Evolutionary conservation across 2,113 vertebrate species (phyloP), one percentile per base, ranked within the genome.

Genomic region (Dasyurus viverrinus): DNA sequence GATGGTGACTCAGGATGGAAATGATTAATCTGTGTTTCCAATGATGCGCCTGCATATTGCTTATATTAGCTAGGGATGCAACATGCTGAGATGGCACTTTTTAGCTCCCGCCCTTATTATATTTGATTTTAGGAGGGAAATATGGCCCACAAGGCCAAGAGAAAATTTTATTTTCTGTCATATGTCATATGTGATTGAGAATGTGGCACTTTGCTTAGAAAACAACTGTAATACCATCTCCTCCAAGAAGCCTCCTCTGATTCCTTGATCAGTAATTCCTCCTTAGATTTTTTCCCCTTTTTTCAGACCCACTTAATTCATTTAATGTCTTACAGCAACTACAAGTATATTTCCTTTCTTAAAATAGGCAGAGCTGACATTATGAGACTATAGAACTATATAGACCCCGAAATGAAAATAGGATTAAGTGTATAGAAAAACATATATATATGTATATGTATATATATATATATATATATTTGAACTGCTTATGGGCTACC

Each of bases 21-120:
- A 98, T 98, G 98, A 98, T 98, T 98, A 98, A 98, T 99, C 98
- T 97, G 94, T 93, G 96, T 97, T 98, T 98, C 96, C 95, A 98
- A 98, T 97, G 98, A 98, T 98, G 96, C 94, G 97, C 93, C 97
- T 95, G 95, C 96, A 84, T 90, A 60, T 94, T 91, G 97, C 97
- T 97, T 97, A 55, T 98, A 98, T 96, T 97, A 98, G 98, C 98
- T 95, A 54, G 96, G 98, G 98, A 97, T 97, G 97, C 97, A 95
- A 93, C 26, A 0, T 98, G 98, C 98, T 98, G 98, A 98, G 96
- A 94, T 2, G 91, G 98, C 98, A 98, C 96, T 98, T 98, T 97
- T 96, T 92, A 55, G 90, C 89, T 95, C 95, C 0, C 94, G 94
- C 95, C 95, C 0, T 84, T 96, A 92, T 97, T 96, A 96, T 96